These are phyloP conservation scores for Cirrhinus molitorella DNA, from an alignment of 2,797 vertebrate species.

Conservation along the genomic window DNA sequence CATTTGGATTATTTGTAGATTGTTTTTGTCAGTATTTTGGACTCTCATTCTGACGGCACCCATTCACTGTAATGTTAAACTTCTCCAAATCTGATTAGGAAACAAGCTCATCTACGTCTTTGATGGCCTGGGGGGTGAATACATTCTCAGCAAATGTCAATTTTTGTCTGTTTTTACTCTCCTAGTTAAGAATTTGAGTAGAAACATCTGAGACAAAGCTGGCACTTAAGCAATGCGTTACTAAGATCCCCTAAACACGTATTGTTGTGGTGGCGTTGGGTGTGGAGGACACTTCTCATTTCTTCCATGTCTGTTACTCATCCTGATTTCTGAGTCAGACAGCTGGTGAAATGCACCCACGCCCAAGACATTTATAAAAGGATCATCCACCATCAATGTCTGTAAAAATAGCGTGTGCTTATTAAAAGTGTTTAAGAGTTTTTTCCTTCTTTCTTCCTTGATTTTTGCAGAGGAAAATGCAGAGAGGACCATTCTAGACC, in stretches of 20 bases:
- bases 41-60: background rate
- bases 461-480: constrained; percentile 91
- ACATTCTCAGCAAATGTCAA: background rate
- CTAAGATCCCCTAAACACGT: background rate
- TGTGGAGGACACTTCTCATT: constrained; percentile 1
- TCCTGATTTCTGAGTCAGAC: constrained; percentile 4
- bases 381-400: background rate
- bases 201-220: background rate
- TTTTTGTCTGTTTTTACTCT: background rate
- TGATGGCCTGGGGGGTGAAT: background rate
- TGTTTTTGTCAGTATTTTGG: background rate
- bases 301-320: background rate
- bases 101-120: background rate
- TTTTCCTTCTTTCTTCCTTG: background rate
- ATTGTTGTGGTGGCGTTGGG: background rate
- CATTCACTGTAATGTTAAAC: background rate
- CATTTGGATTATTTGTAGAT: background rate
- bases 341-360: background rate
- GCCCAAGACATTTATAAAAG: background rate
- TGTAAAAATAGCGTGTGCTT: background rate
- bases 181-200: background rate
- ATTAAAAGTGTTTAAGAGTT: background rate
- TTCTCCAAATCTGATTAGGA: background rate
- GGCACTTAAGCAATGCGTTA: background rate
- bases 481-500: constrained; percentile 94